phyloP scores from a whole-genome alignment of 1,140 invertebrate genomes.

The Notospermus geniculatus region DNA sequence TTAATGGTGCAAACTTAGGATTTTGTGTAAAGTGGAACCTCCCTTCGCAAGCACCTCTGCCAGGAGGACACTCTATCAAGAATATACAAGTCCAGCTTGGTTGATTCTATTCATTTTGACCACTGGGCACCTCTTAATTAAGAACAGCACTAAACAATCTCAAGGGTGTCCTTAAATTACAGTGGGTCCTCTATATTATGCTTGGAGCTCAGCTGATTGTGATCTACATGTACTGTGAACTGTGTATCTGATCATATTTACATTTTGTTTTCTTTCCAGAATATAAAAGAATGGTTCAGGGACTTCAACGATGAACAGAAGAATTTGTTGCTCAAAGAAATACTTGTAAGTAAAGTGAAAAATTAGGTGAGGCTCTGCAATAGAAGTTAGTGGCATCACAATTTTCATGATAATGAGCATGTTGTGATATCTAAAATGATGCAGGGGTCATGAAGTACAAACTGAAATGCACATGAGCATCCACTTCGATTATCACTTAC shows the following conservation, averaged over 20 bases:
- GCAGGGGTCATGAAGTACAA: too few relatives aligned
- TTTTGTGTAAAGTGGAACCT: too few relatives aligned
- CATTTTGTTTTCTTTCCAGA: constrained; percentile 35
- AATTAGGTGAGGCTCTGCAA: not conserved
- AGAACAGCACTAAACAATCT: not conserved
- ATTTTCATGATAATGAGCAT: too few relatives aligned
- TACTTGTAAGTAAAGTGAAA: constrained; percentile 51
- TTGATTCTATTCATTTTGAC: not conserved
- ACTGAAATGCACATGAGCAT: not conserved
- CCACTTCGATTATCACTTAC: not conserved
- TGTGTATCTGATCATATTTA: constrained; percentile 4
- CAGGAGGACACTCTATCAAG: too few relatives aligned
- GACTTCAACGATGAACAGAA: constrained; percentile 58
- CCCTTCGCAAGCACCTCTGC: too few relatives aligned
- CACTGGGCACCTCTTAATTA: not conserved
- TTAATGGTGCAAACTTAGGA: too few relatives aligned
- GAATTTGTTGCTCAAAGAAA: constrained; percentile 54
- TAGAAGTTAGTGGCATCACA: constrained; percentile 1
- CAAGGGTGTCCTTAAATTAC: not conserved
- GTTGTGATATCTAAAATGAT: too few relatives aligned
- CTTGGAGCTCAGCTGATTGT: not conserved
- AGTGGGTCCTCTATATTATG: not conserved
- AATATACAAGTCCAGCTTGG: not conserved
- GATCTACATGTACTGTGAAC: not conserved
- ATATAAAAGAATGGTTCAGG: constrained; percentile 54